These are phyloP conservation scores for Anguilla megastoma DNA, from an alignment of 2,797 vertebrate species.

Conservation along the genomic window DNA sequence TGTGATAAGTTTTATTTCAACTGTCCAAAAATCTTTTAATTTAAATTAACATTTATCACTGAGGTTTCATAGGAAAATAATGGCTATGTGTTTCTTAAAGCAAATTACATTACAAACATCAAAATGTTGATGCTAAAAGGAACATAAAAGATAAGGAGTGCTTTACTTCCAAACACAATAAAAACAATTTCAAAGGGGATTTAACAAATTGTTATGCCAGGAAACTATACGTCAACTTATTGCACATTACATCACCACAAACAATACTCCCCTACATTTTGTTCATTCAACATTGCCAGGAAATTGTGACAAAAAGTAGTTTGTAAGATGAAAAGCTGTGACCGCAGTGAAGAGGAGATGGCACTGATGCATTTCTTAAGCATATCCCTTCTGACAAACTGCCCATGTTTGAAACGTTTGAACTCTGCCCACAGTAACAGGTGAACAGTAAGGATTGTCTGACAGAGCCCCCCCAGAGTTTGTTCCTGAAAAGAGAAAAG, in stretches of 20 bases:
- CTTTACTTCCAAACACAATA: slow-evolving; percentile 49
- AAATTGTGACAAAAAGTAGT: slow-evolving; percentile 34
- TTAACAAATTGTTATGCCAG: slow-evolving; percentile 45
- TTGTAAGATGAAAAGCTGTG: slow-evolving; percentile 38
- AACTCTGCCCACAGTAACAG: background rate
- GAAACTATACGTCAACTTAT: slow-evolving; percentile 56
- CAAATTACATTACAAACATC: slow-evolving; percentile 52
- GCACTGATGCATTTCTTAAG: background rate
- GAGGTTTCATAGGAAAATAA: slow-evolving; percentile 69
- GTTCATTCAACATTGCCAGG: slow-evolving; percentile 42
- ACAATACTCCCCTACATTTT: slow-evolving; percentile 42
- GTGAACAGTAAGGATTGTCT: background rate
- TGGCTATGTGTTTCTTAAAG: slow-evolving; percentile 52
- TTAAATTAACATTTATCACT: slow-evolving; percentile 72
- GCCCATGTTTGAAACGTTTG: background rate
- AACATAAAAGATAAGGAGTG: slow-evolving; percentile 38
- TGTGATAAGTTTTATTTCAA: slow-evolving; percentile 62
- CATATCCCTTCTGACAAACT: background rate
- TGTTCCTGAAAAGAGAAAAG: background rate
- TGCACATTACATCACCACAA: slow-evolving; percentile 65
- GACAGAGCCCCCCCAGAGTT: background rate
- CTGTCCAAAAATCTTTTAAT: slow-evolving; percentile 65
- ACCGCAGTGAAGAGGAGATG: background rate
- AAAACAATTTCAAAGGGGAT: slow-evolving; percentile 43
- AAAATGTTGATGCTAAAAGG: slow-evolving; percentile 35